Evolutionary conservation across 2,113 vertebrate genomes (phyloP), one percentile per base, ranked within the genome.

Genomic region (Ceyx cyanopectus): DNA sequence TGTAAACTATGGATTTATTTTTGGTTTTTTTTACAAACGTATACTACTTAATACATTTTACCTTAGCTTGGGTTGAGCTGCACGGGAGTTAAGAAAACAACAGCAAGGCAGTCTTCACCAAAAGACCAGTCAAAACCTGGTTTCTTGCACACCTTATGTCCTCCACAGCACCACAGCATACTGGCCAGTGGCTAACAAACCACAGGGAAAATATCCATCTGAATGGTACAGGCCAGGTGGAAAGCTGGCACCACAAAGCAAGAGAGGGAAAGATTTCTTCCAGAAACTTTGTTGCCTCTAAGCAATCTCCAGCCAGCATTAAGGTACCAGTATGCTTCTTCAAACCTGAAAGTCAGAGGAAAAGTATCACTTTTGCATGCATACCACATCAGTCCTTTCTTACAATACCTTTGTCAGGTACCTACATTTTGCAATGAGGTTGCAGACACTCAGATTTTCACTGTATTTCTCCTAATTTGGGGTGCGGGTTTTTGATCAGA

Each of bases 311-410:
- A 86, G 26, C 10, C 46, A 77, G 21, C 29, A 65, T 3, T 32
- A 69, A n/a, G 13, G 22, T 11, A 27, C 21, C 4, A 1, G 9
- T 7, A 10, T 1, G 2, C 0, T 0, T 45, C 54, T 80, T 61
- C 68, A 85, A 26, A 77, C 15, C 37, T 61, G 20, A 43, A 81
- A 85, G 27, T 50, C 12, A 70, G 40, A 83, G 15, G 16, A 19
- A 73, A 92, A 43, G 8, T 3, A 68, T 50, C 54, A 23, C 13
- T 14, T 73, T 56, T 56, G 9, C 40, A 9, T 2, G 7, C 29
- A 30, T 43, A 53, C 7, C 24, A 69, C 14, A 5, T n/a, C 19
- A 62, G 74, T 50, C 14, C 14, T 58, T 83, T 53, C 54, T 62
- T 84, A 43, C 11, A 22, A 21, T 37, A 10, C 0, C 0, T 41